Percentiles rank a stretch among this genome's conserved stretches.
Conservation (phyloP, 2,888 invertebrate species). For the Abrostola tripartita region DNA sequence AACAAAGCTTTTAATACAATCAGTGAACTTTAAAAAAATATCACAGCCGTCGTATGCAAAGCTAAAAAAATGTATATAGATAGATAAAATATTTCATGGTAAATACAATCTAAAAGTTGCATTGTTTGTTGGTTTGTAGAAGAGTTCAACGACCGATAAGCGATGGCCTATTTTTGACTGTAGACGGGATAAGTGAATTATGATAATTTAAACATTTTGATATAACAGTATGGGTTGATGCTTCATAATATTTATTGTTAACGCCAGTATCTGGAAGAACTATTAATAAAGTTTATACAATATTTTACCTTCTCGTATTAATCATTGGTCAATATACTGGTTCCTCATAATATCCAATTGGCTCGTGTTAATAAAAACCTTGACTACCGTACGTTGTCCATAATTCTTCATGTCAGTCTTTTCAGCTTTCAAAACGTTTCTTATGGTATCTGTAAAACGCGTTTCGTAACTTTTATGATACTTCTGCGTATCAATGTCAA, state of each 20-base stretch:
- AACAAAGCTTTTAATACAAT: not conserved
- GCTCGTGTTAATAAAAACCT: not conserved
- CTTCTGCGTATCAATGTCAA: not conserved
- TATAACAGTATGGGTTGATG: too few relatives aligned
- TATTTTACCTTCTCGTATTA: too few relatives aligned
- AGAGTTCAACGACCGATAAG: constrained; percentile 44
- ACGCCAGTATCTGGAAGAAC: too few relatives aligned
- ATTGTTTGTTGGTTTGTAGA: constrained; percentile 16
- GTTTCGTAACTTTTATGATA: constrained; percentile 24
- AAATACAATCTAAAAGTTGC: constrained; percentile 13
- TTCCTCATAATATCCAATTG: too few relatives aligned
- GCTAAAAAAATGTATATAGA: too few relatives aligned
- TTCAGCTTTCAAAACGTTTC: not conserved
- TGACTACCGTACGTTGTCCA: too few relatives aligned
- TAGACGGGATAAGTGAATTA: constrained; percentile 37
- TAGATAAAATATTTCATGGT: constrained; percentile 3
- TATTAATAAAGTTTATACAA: too few relatives aligned
- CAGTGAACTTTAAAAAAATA: not conserved
- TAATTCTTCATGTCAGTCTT: too few relatives aligned
- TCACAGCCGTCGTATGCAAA: not conserved
- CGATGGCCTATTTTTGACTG: constrained; percentile 34
- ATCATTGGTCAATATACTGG: too few relatives aligned
- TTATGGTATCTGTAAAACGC: constrained; percentile 21
- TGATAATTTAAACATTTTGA: constrained; percentile 7
- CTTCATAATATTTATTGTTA: too few relatives aligned